Evolutionary conservation across 30 jellyfish, hydroid and myxozoan species (phyloP), one percentile per base, ranked within the genome.

Genomic region (Hydra vulgaris): DNA sequence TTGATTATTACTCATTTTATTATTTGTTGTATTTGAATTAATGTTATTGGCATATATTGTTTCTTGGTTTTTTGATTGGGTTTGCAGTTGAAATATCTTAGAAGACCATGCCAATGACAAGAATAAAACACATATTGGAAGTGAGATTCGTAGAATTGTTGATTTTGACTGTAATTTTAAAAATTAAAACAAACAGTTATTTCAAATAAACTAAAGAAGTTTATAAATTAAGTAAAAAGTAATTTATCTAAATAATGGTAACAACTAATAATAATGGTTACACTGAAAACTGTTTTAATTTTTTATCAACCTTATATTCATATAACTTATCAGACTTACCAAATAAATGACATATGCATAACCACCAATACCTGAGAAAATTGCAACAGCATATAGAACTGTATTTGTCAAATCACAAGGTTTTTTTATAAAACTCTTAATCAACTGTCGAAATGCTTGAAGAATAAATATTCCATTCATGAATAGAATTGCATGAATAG

Each of bases 21-120:
- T n/a, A n/a, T n/a, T n/a, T n/a, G n/a, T n/a, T n/a, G n/a, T n/a
- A n/a, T n/a, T n/a, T n/a, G n/a, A n/a, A n/a, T n/a, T n/a, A n/a
- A 40, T 40, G 61, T 12, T 40, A 3, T 40, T 12, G 61, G 12
- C 12, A 40, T 40, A 12, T 25, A 4, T 27, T 17, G 78, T 85
- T 40, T 7, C 23, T 24, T 25, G 26, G 20, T 23, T 61, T 26
- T 70, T 53, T 3, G 93, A 85, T 1, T 54, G 53, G 73, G 83
- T 86, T 82, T 90, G 95, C 23, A 54, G 84, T 81, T 86, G 86
- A 17, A 77, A 82, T 21, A 90, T 16, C 26, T 25, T 85, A 7
- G 97, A 95, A n/a, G 96, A 90, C 97, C 97, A 90, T 18, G 94
- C 90, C 18, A 74, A 17, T 1, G 94, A 85, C 25, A 85, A 20